Conservation (phyloP, 2,888 invertebrate species). For the Aricia artaxerxes region DNA sequence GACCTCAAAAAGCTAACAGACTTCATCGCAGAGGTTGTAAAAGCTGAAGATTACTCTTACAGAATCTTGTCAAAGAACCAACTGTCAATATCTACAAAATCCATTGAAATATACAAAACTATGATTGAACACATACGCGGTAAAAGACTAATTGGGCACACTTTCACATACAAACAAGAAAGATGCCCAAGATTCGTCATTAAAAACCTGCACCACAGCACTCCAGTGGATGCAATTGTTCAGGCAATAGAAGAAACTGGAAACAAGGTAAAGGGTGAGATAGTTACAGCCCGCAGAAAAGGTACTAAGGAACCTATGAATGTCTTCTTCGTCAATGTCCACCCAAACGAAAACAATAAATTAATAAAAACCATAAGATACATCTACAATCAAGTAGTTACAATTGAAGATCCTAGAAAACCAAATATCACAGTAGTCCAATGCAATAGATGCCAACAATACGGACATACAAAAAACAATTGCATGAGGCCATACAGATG, state of each 20-base stretch:
- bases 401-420: not conserved
- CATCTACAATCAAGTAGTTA: not conserved
- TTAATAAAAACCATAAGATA: not conserved
- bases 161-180: not conserved
- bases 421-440: not conserved
- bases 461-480: conserved; percentile 23
- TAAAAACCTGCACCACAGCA: conserved; percentile 10
- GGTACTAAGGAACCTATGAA: not conserved
- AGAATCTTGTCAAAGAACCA: not conserved
- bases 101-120: not conserved
- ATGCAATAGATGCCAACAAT: conserved; percentile 24
- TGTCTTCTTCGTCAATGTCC: not conserved
- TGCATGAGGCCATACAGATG: conserved; percentile 29
- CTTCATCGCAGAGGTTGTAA: not conserved
- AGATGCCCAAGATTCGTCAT: not conserved
- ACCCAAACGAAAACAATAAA: not conserved
- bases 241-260: not conserved
- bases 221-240: no score
- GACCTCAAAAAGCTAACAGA: not conserved
- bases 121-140: not conserved
- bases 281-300: not conserved
- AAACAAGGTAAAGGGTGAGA: not conserved
- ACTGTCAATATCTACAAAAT: not conserved
- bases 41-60: not conserved
- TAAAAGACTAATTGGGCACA: conserved; percentile 1